Evolutionary conservation across 2,888 invertebrate species (phyloP), one percentile per base, ranked within the genome.

Genomic region (Mechanitis messenoides): DNA sequence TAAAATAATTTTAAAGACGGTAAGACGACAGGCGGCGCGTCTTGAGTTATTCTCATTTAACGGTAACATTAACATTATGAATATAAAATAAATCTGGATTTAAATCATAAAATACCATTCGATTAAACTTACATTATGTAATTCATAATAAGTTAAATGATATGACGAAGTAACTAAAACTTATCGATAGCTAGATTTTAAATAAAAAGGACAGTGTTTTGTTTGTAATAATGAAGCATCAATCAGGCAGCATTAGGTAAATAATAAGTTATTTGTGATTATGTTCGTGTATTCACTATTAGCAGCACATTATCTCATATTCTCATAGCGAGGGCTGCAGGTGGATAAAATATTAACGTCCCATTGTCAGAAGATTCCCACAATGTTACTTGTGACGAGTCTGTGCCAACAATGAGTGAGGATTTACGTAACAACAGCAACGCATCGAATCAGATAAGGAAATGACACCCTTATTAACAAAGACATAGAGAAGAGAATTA

Each of bases 361-460:
- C 62, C 53, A 68, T 70, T 69, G 71, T 71, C 45, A 59, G 35
- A 45, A 28, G 33, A 53, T 71, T 72, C 72, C 68, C 71, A 72
- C 72, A 72, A 53, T 67, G 65, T 66, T 64, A 69, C 68, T 60
- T 59, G 54, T 56, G 68, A 68, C 62, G 65, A 62, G 60, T 65
- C 62, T 55, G 63, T 58, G 57, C 53, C 62, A 70, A 69, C 71
- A 69, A 71, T 71, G 63, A 42, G 59, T 46, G 53, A 47, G 54
- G 63, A 59, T 66, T 67, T 69, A 69, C 68, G 68, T 69, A 69
- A 69, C 59, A 59, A 60, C 61, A 63, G 63, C 53, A 62, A 58
- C 60, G 56, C 59, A 56, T 61, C 63, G 58, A 56, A 56, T 60
- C 59, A 56, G 64, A 55, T 60, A 50, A 50, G 60, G 58, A 61